Evolutionary conservation across 2,113 vertebrate genomes (phyloP).

Genomic region (Dasyurus viverrinus): DNA sequence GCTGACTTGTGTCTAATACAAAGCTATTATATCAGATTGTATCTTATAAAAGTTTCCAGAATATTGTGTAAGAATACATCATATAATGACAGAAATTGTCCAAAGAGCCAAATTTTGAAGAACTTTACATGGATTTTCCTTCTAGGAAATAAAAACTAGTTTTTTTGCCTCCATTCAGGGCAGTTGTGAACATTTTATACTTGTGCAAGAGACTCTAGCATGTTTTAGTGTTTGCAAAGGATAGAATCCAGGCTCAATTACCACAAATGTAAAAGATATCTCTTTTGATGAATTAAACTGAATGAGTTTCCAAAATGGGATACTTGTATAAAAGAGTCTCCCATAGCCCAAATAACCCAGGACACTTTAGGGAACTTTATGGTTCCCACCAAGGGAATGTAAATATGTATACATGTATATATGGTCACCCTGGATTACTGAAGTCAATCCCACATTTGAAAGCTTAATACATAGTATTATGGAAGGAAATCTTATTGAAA

Average conservation of each 20-base stretch:
- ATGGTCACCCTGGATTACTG: not conserved
- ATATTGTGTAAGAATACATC: too few species aligned
- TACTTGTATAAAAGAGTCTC: not conserved
- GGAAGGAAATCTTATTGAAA: not conserved
- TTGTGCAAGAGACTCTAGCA: too few species aligned
- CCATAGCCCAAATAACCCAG: not conserved
- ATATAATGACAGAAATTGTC: too few species aligned
- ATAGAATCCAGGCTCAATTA: not conserved
- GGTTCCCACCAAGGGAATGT: too few species aligned
- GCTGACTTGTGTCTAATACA: too few species aligned
- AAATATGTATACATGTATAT: not conserved
- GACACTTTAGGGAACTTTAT: not conserved
- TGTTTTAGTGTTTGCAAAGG: not conserved
- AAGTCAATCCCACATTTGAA: not conserved
- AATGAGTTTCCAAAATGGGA: not conserved
- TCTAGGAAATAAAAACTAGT: not conserved
- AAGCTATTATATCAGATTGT: too few species aligned
- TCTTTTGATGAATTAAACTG: not conserved
- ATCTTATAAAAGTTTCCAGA: too few species aligned
- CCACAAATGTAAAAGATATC: not conserved
- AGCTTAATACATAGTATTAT: not conserved
- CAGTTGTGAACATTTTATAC: not conserved
- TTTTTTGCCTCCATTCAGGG: not conserved
- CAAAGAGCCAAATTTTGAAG: not conserved
- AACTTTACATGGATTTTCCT: not conserved